Evolutionary conservation across 1,140 invertebrate genomes (phyloP), one percentile per base, ranked within the genome.

Genomic region (Meloidogyne floridensis): DNA sequence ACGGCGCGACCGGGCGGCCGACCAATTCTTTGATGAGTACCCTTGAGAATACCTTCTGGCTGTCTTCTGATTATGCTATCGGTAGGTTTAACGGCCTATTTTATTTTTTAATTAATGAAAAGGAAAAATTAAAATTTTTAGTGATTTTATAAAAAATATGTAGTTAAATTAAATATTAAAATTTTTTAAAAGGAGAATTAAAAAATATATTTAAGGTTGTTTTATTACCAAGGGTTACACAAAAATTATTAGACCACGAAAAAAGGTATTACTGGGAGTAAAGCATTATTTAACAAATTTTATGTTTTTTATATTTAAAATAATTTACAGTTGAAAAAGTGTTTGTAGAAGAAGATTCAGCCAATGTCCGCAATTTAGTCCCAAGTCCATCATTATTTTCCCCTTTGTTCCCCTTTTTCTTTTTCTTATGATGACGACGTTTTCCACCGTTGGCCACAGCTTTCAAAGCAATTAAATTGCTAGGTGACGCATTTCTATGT

Each of bases 1-100:
- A 70, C 74, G 15, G 74, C 80, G 32, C 72, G 79, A 6, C 59
- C 59, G 54, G 73, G 74, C 51, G 65, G 75, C n/a, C 80, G 80
- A 69, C 70, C 54, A 71, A 69, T 65, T 13, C 77, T 73, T 54
- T 71, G 71, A 71, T 74, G 77, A 74, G 75, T 77, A 72, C 56
- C 69, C 11, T 78, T 71, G 51, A 82, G 56, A 82, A 75, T 79
- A 59, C 77, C 72, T 75, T 78, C 77, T 78, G 18, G 81, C 77
- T 11, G 77, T 75, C 77, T 77, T 65, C 53, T 75, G 56, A 53
- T 56, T 70, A 75, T 82, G 76, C 71, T 59, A 71, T 42, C 72
- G 70, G 13, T 81, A 56, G 65, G 53, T 69, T 71, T 75, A 72
- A 47, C 59, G 53, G 75, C 47, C 70, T 77, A 59, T 77, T 72